Evolutionary conservation across 1,140 invertebrate species (phyloP).

Genomic region (Agraylea sexmaculata): DNA sequence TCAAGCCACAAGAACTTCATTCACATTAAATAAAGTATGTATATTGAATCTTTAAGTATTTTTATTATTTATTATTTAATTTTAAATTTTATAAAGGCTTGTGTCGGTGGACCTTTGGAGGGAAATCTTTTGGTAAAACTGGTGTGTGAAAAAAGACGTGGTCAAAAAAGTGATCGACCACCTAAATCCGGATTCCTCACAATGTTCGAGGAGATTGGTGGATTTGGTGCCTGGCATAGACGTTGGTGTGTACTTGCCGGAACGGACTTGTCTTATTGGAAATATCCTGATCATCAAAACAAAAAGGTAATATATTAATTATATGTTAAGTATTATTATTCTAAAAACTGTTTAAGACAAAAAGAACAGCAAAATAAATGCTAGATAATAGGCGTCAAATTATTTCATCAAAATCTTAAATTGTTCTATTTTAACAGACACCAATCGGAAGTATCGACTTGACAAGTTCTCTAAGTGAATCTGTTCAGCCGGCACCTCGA

Average conservation of each 20-base stretch:
- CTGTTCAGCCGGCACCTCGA: slow-evolving; percentile 62
- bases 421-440: slow-evolving; percentile 46
- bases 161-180: slow-evolving; percentile 17
- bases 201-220: slow-evolving; percentile 81
- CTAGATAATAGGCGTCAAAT: no score
- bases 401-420: no score
- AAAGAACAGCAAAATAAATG: no score
- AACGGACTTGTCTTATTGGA: slow-evolving; percentile 73
- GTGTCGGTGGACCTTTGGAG: slow-evolving; percentile 59
- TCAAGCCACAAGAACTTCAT: slow-evolving; percentile 64
- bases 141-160: slow-evolving; percentile 44
- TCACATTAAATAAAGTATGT: slow-evolving; percentile 65
- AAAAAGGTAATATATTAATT: slow-evolving; percentile 49
- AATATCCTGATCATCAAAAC: slow-evolving; percentile 87
- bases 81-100: slow-evolving; percentile 46
- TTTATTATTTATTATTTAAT: slow-evolving; percentile 14
- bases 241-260: slow-evolving; percentile 78
- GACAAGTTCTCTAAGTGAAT: slow-evolving; percentile 57
- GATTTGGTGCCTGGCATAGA: slow-evolving; percentile 86
- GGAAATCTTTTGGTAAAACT: slow-evolving; percentile 63
- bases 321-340: slow-evolving; percentile 3
- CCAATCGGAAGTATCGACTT: slow-evolving; percentile 77
- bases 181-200: slow-evolving; percentile 76
- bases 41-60: slow-evolving; percentile 1
- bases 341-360: no score